Evolutionary conservation across 2,113 vertebrate species (phyloP).

Genomic region (Calypte anna): DNA sequence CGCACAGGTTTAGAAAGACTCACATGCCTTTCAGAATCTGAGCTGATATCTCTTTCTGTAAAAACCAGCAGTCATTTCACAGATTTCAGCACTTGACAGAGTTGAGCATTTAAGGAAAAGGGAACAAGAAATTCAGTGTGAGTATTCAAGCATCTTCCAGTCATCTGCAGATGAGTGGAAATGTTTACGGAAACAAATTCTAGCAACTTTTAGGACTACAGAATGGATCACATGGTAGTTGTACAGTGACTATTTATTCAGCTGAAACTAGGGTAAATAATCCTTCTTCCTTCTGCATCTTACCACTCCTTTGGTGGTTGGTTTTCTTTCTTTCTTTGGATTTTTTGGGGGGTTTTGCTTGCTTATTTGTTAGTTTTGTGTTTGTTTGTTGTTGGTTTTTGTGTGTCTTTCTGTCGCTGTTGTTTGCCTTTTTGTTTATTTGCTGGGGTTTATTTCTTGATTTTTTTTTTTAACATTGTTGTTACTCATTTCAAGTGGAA

Average conservation of each 20-base stretch:
- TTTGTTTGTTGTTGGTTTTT: too few relatives aligned
- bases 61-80: rapidly evolving
- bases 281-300: not conserved
- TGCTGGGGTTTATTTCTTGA: too few relatives aligned
- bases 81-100: not conserved
- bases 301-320: too few relatives aligned
- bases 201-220: not conserved
- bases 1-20: not conserved
- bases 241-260: not conserved
- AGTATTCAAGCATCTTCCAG: not conserved
- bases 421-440: too few relatives aligned
- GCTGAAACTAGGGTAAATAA: not conserved
- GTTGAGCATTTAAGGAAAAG: not conserved
- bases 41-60: not conserved
- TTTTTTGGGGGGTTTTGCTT: too few relatives aligned
- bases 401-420: too few relatives aligned
- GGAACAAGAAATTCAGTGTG: not conserved
- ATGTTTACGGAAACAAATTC: rapidly evolving
- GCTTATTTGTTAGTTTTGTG: not conserved
- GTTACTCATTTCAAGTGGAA: not conserved
- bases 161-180: not conserved
- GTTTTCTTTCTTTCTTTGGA: too few relatives aligned
- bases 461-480: not conserved
- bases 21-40: not conserved
- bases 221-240: not conserved